Conservation (phyloP, 1,140 invertebrate genomes). For the Megathymus violae region DNA sequence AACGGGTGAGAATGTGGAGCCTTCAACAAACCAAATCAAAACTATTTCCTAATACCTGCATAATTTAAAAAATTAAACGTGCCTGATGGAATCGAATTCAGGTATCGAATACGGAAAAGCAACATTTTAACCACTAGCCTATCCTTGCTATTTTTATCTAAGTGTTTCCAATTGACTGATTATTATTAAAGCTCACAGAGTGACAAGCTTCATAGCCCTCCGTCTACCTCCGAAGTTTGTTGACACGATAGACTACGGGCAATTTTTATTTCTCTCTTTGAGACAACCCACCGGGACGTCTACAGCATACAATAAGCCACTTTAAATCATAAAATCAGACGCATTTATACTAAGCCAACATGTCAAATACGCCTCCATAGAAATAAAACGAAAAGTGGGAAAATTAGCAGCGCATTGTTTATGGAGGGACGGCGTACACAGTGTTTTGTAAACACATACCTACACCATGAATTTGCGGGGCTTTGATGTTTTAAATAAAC, state of each 20-base stretch:
- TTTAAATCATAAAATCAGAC: conserved; percentile 69
- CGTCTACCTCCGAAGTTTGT: conserved; percentile 51
- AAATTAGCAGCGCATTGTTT: conserved; percentile 45
- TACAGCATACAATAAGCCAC: conserved; percentile 48
- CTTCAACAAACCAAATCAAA: no score
- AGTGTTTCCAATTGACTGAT: conserved; percentile 3
- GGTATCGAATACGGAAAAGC: no score
- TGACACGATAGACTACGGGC: conserved; percentile 50
- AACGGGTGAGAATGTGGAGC: no score
- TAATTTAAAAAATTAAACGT: no score
- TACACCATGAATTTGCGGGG: background rate
- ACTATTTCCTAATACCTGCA: no score
- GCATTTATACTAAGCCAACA: conserved; percentile 53
- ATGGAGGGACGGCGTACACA: conserved; percentile 8
- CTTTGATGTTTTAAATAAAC: no score
- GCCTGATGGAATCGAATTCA: no score
- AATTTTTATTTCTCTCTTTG: conserved; percentile 48
- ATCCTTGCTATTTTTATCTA: no score
- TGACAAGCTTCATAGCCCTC: conserved; percentile 8
- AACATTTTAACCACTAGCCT: no score
- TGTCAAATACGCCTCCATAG: conserved; percentile 43
- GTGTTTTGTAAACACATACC: background rate
- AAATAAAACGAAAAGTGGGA: conserved; percentile 43
- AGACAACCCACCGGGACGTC: conserved; percentile 45
- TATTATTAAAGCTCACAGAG: background rate